A percentile compares a stretch with the other conserved stretches of the same genome.
These are phyloP conservation scores for Sphaerophoria rueppellii DNA, from an alignment of 2,888 invertebrate species.

Conservation along the genomic window DNA sequence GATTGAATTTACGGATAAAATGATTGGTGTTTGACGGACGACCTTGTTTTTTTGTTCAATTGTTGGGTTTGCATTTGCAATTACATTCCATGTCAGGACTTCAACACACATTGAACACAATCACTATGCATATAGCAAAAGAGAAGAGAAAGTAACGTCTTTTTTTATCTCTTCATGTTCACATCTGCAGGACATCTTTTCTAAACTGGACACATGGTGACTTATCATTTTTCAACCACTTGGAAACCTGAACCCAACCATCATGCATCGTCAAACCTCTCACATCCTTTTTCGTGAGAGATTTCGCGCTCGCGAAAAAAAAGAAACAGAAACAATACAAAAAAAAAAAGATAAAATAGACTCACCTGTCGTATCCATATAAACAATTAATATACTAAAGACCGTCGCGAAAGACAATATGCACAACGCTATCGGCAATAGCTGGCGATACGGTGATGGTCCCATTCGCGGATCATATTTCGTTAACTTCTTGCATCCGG, in stretches of 20 bases:
- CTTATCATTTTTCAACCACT: conserved; percentile 19
- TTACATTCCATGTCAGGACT: no score
- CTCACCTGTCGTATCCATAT: conserved; percentile 91
- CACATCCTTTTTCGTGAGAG: conserved; percentile 15
- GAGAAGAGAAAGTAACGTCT: no score
- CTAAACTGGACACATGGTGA: background rate
- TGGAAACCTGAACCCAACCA: conserved; percentile 7
- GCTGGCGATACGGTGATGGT: conserved; percentile 82
- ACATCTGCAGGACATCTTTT: conserved; percentile 18
- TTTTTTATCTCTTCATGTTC: no score
- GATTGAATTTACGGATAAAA: no score
- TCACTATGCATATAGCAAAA: no score
- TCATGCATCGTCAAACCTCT: conserved; percentile 13
- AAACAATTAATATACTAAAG: conserved; percentile 89
- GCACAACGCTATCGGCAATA: conserved; percentile 88
- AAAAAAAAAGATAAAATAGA: conserved; percentile 43
- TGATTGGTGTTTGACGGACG: no score
- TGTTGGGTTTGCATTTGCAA: no score
- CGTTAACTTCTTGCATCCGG: conserved; percentile 79
- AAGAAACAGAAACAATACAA: conserved; percentile 17
- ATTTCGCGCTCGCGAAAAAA: background rate
- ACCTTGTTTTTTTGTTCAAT: no score
- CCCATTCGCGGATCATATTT: conserved; percentile 81
- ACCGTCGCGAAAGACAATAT: conserved; percentile 91
- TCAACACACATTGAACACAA: no score